phyloP scores from a whole-genome alignment of 1,140 invertebrate species.

The Lepeophtheirus salmonis region DNA sequence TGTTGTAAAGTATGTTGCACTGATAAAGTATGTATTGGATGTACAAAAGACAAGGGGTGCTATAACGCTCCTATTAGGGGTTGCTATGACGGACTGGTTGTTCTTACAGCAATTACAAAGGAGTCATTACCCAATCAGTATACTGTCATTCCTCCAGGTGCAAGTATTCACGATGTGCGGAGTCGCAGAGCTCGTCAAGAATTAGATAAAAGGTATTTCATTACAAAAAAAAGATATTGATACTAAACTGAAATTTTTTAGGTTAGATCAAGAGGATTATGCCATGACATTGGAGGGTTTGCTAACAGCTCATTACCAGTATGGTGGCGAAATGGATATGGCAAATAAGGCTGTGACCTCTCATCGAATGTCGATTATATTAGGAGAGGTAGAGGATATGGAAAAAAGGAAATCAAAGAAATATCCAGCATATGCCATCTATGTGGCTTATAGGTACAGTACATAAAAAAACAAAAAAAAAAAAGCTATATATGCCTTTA shows the following conservation, averaged over 20 bases:
- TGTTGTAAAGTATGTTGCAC: conserved; percentile 5
- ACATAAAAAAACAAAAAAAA: too few species aligned
- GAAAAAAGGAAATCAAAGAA: not conserved
- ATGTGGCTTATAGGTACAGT: conserved; percentile 3
- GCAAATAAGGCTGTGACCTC: not conserved
- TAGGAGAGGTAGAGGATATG: not conserved
- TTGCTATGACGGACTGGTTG: conserved; percentile 3
- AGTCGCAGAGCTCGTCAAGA: not conserved
- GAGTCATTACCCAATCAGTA: not conserved
- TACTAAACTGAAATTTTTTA: too few species aligned
- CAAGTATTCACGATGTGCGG: not conserved
- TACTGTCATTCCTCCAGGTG: not conserved
- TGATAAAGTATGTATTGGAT: not conserved
- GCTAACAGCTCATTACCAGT: not conserved
- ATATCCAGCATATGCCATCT: not conserved
- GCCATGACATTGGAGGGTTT: conserved; percentile 4
- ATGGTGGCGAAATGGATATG: not conserved
- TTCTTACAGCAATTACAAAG: not conserved
- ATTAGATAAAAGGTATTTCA: too few species aligned
- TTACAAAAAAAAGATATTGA: too few species aligned
- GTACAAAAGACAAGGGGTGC: not conserved
- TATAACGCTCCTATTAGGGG: not conserved
- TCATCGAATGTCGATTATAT: not conserved
- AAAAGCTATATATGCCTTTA: not conserved
- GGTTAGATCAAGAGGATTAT: not conserved